These are phyloP conservation scores for Cardiocondyla obscurior DNA, from an alignment of 1,140 invertebrate genomes.

Conservation along the genomic window DNA sequence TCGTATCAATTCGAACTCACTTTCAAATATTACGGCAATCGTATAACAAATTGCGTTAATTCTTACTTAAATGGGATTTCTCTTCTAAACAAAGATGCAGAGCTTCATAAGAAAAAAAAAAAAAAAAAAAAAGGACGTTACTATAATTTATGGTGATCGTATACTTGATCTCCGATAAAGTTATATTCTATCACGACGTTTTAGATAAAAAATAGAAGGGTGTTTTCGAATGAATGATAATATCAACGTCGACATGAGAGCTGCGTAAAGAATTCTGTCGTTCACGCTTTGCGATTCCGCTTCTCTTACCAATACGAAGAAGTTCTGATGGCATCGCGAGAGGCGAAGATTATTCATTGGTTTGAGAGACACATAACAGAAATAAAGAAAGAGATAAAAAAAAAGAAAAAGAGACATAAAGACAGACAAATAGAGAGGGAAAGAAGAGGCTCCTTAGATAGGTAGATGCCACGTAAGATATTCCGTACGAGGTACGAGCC, in stretches of 20 bases:
- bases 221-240: constrained; percentile 18
- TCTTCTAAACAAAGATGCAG: neutral
- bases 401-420: neutral
- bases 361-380: neutral
- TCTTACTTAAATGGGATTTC: neutral
- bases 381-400: neutral
- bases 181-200: constrained; percentile 1
- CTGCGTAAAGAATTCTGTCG: constrained; percentile 37
- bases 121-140: too few species aligned
- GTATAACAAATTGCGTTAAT: neutral
- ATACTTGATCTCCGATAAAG: neutral
- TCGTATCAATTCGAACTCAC: neutral
- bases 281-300: constrained; percentile 18
- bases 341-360: constrained; percentile 18
- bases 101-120: too few species aligned
- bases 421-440: neutral
- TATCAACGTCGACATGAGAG: constrained; percentile 17
- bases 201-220: neutral
- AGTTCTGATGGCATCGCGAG: constrained; percentile 4
- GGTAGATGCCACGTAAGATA: constrained; percentile 65
- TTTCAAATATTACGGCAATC: neutral
- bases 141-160: neutral
- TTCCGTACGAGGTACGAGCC: constrained; percentile 59
- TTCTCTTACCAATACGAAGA: neutral
- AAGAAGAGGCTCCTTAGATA: constrained; percentile 22